A percentile compares a stretch with the other conserved stretches of the same genome.
phyloP scores from a whole-genome alignment of 2,888 invertebrate species.

The Suillia variegata region DNA sequence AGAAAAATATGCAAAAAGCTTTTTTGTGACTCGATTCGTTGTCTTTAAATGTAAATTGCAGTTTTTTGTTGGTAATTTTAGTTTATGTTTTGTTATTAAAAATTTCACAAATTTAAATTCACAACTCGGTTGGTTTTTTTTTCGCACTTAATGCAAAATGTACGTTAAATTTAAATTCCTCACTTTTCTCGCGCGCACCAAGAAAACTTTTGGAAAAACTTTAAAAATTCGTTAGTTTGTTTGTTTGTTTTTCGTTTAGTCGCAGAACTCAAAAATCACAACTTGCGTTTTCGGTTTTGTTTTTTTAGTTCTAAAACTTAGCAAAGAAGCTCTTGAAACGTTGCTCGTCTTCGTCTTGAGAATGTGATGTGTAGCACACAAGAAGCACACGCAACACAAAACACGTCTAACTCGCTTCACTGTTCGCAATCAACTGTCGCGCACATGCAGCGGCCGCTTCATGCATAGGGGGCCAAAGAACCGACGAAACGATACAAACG shows the following conservation, averaged over 20 bases:
- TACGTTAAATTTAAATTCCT: too few species aligned
- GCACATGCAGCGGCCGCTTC: slow-evolving; percentile 26
- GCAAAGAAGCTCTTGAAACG: slow-evolving; percentile 56
- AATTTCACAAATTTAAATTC: slow-evolving; percentile 19
- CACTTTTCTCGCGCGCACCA: too few species aligned
- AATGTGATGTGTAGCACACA: too few species aligned
- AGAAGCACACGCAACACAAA: slow-evolving; percentile 28
- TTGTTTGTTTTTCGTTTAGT: not conserved
- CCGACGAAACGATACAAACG: slow-evolving; percentile 23
- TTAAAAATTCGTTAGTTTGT: too few species aligned
- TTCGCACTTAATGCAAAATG: too few species aligned
- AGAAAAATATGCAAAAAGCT: not conserved
- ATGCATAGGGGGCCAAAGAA: slow-evolving; percentile 5
- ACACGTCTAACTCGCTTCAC: slow-evolving; percentile 62
- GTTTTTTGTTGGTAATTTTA: slow-evolving; percentile 10
- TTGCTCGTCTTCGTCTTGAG: too few species aligned
- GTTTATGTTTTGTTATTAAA: slow-evolving; percentile 8
- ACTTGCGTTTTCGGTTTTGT: too few species aligned
- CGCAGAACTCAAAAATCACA: not conserved
- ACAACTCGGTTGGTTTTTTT: too few species aligned
- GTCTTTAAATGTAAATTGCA: not conserved
- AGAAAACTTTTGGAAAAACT: not conserved
- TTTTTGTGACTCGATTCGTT: slow-evolving; percentile 19
- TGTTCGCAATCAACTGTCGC: slow-evolving; percentile 58
- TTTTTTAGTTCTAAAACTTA: slow-evolving; percentile 27